Base-by-base conservation (phyloP, 2,113 vertebrate genomes). In the Baryphthengus martii region DNA sequence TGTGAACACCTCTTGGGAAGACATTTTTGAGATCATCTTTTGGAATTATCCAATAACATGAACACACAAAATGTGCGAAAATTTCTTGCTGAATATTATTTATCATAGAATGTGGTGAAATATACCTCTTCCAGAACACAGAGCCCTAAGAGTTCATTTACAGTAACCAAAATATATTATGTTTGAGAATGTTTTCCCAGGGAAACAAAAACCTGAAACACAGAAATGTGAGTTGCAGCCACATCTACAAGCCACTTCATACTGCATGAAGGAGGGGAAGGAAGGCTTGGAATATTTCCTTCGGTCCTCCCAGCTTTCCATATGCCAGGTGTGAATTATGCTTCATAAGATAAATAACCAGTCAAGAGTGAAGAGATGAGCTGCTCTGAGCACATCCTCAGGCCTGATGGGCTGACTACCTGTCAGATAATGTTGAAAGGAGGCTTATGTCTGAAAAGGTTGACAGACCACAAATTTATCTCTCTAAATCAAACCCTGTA, bases 401-500 rank as follows among this genome's bases (percentile, higher is more conserved):
- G 96, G 96, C 95, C 83, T 95, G 59, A 77, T 15, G 91, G 84
- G 92, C 95, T 97, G 92, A 92, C 96, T 97, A 97, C 97, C 96
- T 96, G 97, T 97, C 97, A 98, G 61, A 96, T 93, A 78, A 73
- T 45, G 91, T 59, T 96, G 93, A 70, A 80, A 94, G 76, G 2
- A 88, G 95, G 93, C 95, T 97, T 96, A 91, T 31, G 96, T 10
- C 94, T 96, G 95, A 58, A 97, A 97, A 97, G 93, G 92, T 62
- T 97, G 96, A 98, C 95, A 97, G 97, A 95, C 29, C 95, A 97
- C 89, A 96, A 91, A 97, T 96, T 96, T 90, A 73, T 82, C 96
- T 98, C 94, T 93, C 85, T 61, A 94, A 97, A 94, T 96, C 95
- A 97, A 97, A 96, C 65, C 59, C 90, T 78, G 84, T 37, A 50